Conservation (phyloP, 2,888 invertebrate species). For the Arrhopalites spinosus region DNA sequence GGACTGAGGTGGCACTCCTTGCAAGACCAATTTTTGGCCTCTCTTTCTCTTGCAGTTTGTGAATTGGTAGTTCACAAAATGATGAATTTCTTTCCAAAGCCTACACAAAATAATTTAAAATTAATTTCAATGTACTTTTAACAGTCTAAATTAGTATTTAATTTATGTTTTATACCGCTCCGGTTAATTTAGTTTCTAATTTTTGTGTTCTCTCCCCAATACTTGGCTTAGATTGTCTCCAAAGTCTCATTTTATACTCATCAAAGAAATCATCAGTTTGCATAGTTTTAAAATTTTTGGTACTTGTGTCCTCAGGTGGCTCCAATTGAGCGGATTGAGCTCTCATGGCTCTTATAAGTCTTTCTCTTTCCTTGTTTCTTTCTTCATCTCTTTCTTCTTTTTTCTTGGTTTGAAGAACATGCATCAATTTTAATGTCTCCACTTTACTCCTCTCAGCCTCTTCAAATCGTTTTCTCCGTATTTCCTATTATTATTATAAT, state of each 20-base stretch:
- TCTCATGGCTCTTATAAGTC: slow-evolving; percentile 25
- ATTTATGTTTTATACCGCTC: slow-evolving; percentile 23
- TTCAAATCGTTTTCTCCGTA: slow-evolving; percentile 30
- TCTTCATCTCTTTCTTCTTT: slow-evolving; percentile 35
- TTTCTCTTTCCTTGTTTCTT: slow-evolving; percentile 22
- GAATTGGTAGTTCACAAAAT: slow-evolving; percentile 18
- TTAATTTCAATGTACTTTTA: neutral
- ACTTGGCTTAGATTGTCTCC: slow-evolving; percentile 35
- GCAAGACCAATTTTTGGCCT: neutral
- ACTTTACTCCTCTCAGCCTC: slow-evolving; percentile 41
- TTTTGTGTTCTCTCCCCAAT: slow-evolving; percentile 42
- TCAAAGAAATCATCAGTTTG: slow-evolving; percentile 41
- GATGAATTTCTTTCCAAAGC: slow-evolving; percentile 38
- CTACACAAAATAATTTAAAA: slow-evolving; percentile 5
- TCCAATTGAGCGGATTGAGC: slow-evolving; percentile 7
- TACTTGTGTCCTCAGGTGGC: neutral
- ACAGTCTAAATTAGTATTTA: neutral
- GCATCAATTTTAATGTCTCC: slow-evolving; percentile 29
- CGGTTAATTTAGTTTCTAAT: slow-evolving; percentile 35
- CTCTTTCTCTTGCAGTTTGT: slow-evolving; percentile 12
- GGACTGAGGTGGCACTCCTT: slow-evolving; percentile 28
- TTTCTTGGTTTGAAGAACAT: slow-evolving; percentile 18
- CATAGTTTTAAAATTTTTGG: neutral
- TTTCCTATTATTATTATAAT: slow-evolving; percentile 32
- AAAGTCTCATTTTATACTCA: slow-evolving; percentile 42